Evolutionary conservation across 1,140 invertebrate genomes (phyloP).

Genomic region (Bombus consobrinus): DNA sequence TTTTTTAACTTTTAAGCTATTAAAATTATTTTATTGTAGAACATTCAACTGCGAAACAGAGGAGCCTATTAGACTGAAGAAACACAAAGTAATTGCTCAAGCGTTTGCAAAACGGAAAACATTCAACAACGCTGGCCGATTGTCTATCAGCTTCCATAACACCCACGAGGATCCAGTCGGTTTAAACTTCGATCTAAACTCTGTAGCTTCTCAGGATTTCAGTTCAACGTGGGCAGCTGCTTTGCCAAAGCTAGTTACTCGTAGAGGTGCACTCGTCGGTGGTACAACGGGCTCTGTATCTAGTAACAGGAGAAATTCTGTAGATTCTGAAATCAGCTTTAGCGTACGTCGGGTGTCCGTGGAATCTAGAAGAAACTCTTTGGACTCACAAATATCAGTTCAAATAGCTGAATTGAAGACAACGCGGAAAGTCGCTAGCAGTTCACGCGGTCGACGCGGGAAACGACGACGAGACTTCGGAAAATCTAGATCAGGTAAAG

Average conservation of each 20-base stretch:
- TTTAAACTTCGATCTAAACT: slow-evolving; percentile 92
- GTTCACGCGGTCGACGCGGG: slow-evolving; percentile 70
- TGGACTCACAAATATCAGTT: slow-evolving; percentile 93
- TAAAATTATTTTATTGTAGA: slow-evolving; percentile 57
- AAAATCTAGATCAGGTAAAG: slow-evolving; percentile 79
- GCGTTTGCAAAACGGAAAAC: slow-evolving; percentile 94
- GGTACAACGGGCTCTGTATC: slow-evolving; percentile 85
- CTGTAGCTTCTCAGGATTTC: slow-evolving; percentile 88
- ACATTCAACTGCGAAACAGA: slow-evolving; percentile 86
- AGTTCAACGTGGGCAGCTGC: slow-evolving; percentile 94
- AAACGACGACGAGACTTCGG: slow-evolving; percentile 73
- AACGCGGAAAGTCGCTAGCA: slow-evolving; percentile 83
- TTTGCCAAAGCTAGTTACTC: slow-evolving; percentile 91
- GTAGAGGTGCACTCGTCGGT: slow-evolving; percentile 90
- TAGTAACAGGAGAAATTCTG: slow-evolving; percentile 85
- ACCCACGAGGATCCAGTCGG: slow-evolving; percentile 95
- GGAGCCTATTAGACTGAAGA: slow-evolving; percentile 89
- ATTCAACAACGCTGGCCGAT: slow-evolving; percentile 90
- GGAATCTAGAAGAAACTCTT: slow-evolving; percentile 91
- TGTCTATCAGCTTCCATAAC: slow-evolving; percentile 93
- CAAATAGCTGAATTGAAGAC: slow-evolving; percentile 91
- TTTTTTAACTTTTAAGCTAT: neutral
- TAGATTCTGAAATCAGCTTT: slow-evolving; percentile 92
- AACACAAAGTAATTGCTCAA: slow-evolving; percentile 95
- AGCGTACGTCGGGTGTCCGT: slow-evolving; percentile 90